Percentiles rank a stretch among this genome's conserved stretches.
Evolutionary conservation across 35 echinoderm and acorn worm species (phyloP).

Genomic region (Chiridota heheva): DNA sequence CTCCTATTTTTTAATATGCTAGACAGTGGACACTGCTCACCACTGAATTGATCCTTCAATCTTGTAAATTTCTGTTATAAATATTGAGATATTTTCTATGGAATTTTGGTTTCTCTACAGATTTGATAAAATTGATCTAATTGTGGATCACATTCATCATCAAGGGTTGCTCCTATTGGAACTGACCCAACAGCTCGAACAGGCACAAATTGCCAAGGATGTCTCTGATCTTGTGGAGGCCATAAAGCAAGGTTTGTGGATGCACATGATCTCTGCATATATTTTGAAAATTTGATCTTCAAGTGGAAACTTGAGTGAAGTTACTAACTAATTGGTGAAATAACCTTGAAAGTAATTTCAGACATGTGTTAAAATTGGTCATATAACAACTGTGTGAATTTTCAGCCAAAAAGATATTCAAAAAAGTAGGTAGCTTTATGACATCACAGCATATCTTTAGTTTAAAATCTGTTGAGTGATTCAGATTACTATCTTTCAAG

Average conservation of each 20-base stretch:
- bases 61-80: no score
- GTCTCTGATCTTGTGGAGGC: not conserved
- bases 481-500: no score
- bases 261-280: not conserved
- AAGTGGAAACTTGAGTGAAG: not conserved
- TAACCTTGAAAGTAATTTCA: not conserved
- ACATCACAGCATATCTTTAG: no score
- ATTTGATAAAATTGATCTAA: constrained; percentile 56
- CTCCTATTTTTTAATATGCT: no score
- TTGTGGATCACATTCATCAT: constrained; percentile 43
- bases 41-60: no score
- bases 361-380: not conserved
- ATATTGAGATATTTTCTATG: no score
- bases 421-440: no score
- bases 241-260: not conserved
- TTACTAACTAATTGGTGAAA: not conserved
- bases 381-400: no score
- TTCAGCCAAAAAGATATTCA: no score
- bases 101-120: no score
- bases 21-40: no score
- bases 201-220: constrained; percentile 29
- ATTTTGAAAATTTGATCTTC: not conserved
- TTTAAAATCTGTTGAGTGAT: no score
- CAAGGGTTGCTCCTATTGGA: constrained; percentile 42
- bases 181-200: constrained; percentile 29